Evolutionary conservation across 2,113 vertebrate species (phyloP).

Genomic region (Tragelaphus imberbis): DNA sequence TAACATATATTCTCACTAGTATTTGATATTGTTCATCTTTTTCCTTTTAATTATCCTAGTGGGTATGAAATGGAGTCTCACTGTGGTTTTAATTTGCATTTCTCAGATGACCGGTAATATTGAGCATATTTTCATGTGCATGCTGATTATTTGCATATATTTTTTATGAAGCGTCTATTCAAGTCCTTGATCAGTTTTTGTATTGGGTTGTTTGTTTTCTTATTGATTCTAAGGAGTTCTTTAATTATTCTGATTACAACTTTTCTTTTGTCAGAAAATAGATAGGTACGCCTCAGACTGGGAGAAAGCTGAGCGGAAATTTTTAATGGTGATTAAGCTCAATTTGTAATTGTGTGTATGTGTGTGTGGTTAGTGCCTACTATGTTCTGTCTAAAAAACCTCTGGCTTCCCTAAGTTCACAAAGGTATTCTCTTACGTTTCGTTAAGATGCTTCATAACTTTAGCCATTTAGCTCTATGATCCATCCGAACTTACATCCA

Average conservation of each 20-base stretch:
- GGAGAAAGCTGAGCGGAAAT: not conserved
- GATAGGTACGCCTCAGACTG: not conserved
- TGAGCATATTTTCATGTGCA: not conserved
- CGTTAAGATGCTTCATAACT: not conserved
- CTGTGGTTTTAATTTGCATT: not conserved
- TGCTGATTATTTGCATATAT: not conserved
- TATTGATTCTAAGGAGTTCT: not conserved
- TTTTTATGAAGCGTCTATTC: not conserved
- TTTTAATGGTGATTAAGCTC: not conserved
- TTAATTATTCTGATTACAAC: not conserved
- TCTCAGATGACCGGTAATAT: not conserved
- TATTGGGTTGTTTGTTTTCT: not conserved
- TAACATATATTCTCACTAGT: not conserved
- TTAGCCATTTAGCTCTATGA: not conserved
- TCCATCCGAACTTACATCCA: not conserved
- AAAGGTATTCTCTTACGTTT: not conserved
- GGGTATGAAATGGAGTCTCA: not conserved
- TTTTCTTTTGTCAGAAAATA: not conserved
- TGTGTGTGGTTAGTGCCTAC: not conserved
- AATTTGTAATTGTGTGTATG: not conserved
- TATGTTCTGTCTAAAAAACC: not conserved
- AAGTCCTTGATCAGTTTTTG: not conserved
- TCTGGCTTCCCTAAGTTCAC: not conserved
- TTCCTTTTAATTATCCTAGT: not conserved
- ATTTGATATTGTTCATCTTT: not conserved